Conservation (phyloP, 2,888 invertebrate species). For the Julus scanicus region DNA sequence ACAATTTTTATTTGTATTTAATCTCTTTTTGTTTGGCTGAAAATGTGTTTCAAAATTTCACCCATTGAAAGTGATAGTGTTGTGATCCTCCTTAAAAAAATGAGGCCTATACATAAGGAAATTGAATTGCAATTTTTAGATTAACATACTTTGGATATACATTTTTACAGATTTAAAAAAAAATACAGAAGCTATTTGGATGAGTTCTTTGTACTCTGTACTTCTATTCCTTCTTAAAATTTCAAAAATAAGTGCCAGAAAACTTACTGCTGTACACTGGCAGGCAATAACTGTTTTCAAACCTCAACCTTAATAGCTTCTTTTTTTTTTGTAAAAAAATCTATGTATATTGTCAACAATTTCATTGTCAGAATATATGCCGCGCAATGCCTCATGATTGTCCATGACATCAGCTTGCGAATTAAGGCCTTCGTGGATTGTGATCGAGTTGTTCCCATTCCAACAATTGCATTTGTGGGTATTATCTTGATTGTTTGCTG, state of each 20-base stretch:
- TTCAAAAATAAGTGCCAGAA: neutral
- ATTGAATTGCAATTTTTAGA: too few relatives aligned
- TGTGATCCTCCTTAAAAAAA: too few relatives aligned
- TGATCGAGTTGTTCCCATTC: constrained; percentile 33
- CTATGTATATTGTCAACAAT: neutral
- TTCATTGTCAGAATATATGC: neutral
- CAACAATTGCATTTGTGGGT: neutral
- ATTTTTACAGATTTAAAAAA: too few relatives aligned
- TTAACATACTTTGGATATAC: too few relatives aligned
- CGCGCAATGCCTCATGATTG: neutral
- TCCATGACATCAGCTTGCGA: neutral
- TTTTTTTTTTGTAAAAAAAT: neutral
- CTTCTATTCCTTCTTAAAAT: neutral
- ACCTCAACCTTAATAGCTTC: neutral
- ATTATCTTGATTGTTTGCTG: constrained; percentile 31
- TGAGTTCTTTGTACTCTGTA: neutral
- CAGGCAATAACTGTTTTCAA: neutral
- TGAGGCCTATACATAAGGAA: too few relatives aligned
- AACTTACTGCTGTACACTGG: neutral
- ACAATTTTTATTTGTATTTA: too few relatives aligned
- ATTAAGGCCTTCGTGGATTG: neutral
- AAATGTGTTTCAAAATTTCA: too few relatives aligned
- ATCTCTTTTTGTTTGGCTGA: too few relatives aligned
- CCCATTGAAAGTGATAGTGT: too few relatives aligned
- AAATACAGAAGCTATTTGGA: too few relatives aligned